Evolutionary conservation across 2,113 vertebrate genomes (phyloP), one percentile per base, ranked within the genome.

Genomic region (Lophius piscatorius): DNA sequence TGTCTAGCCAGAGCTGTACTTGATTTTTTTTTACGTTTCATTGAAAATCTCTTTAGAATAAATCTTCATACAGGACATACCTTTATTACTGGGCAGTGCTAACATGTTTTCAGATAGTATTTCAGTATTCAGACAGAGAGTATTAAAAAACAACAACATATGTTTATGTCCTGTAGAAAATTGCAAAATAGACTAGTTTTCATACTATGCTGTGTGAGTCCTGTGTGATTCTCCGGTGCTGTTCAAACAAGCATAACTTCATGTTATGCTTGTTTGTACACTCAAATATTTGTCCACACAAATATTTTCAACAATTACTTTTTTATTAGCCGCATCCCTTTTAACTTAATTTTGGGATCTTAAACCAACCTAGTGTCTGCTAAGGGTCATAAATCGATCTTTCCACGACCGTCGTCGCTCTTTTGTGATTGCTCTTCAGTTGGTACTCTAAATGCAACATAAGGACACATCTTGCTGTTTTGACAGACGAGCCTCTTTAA

Each of bases 401-500:
- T 34, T 5, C 4, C 38, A 34, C 41, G 39, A 28, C 56, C 42
- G 23, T 40, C 29, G 17, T 48, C 24, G 6, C 16, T 55, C 9
- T n/a, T 31, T 23, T 55, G 54, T 3, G 49, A 18, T 10, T 26
- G 54, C 14, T 74, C 67, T 49, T 74, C 26, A 14, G 33, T 6
- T 3, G 95, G 95, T 26, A 95, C 87, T 0, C 13, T 89, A 63
- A 99, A 98, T 0, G 92, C 87, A 44, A 98, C 96, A 0, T 94
- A 93, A 0, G 96, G 96, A 57, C 96, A 97, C 14, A 82, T 91
- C 87, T 91, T 95, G 31, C 91, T 90, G 1, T 99, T 99, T 47
- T 90, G 92, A 70, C 96, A 97, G 22, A 98, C 94, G 0, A 99
- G 90, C 46, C 91, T 97, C 90, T 94, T 17, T 0, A 99, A 89